These are phyloP conservation scores for Camptogramma bilineatum DNA, from an alignment of 2,888 invertebrate genomes.

Conservation along the genomic window DNA sequence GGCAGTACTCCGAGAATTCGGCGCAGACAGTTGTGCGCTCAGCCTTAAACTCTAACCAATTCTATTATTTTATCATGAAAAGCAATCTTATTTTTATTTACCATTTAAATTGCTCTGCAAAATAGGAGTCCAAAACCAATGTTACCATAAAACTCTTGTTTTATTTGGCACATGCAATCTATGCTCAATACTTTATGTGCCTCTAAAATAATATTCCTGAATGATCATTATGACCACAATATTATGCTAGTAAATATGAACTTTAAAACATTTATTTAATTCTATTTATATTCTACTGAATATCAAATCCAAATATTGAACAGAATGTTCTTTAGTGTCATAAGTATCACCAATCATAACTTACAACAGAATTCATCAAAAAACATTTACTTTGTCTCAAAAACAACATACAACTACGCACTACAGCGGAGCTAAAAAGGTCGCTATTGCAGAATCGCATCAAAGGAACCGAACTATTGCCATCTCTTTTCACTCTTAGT, in stretches of 20 bases:
- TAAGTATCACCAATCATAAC: constrained; percentile 50
- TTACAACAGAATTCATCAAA: neutral
- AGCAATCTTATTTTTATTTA: neutral
- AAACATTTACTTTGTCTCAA: neutral
- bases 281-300: constrained; percentile 38
- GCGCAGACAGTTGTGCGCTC: too few relatives aligned
- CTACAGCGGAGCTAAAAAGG: too few relatives aligned
- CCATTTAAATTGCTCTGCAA: neutral
- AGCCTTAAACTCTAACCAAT: too few relatives aligned
- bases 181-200: neutral
- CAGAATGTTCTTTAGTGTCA: constrained; percentile 36
- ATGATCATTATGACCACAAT: constrained; percentile 10
- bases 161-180: constrained; percentile 19
- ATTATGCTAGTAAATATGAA: constrained; percentile 36
- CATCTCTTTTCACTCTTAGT: too few relatives aligned
- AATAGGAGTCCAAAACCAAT: constrained; percentile 7
- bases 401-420: neutral
- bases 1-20: too few relatives aligned
- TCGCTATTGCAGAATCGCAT: too few relatives aligned
- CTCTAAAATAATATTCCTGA: neutral
- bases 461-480: too few relatives aligned
- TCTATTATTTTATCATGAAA: neutral
- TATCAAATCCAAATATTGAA: constrained; percentile 61
- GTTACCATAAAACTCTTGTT: neutral
- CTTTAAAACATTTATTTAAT: constrained; percentile 35